Percentiles rank a stretch among this genome's conserved stretches.
Evolutionary conservation across 2,888 invertebrate species (phyloP).

Genomic region (Drosophila stalkeri): DNA sequence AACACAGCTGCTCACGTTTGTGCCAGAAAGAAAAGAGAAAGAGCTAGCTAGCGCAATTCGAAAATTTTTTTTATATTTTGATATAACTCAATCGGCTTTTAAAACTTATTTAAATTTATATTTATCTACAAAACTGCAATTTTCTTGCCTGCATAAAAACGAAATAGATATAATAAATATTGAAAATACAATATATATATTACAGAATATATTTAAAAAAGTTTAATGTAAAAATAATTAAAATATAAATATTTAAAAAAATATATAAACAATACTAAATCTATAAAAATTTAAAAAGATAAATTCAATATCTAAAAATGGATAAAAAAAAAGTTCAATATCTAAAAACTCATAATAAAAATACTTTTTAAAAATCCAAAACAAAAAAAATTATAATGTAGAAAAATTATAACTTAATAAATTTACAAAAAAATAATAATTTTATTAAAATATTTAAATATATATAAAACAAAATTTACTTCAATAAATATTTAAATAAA

Average conservation of each 20-base stretch:
- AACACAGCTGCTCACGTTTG: conserved; percentile 59
- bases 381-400: background rate
- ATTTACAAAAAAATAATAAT: too few species aligned
- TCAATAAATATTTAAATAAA: too few species aligned
- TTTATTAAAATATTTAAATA: too few species aligned
- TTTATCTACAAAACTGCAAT: background rate
- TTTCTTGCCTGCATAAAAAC: conserved; percentile 39
- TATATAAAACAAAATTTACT: too few species aligned
- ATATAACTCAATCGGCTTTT: conserved; percentile 52
- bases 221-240: too few species aligned
- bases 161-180: background rate
- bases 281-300: too few species aligned
- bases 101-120: conserved; percentile 10
- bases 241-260: background rate
- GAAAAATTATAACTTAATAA: too few species aligned
- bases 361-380: background rate
- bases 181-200: background rate
- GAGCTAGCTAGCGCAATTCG: conserved; percentile 7
- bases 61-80: conserved; percentile 12
- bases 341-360: too few species aligned
- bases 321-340: too few species aligned
- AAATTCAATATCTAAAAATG: too few species aligned
- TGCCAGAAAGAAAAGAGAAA: conserved; percentile 42
- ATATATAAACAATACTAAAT: background rate
- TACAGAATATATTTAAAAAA: background rate